Percentiles rank a stretch among this genome's conserved stretches.
phyloP scores from a whole-genome alignment of 2,113 vertebrate genomes.

The Bolborhynchus lineola region DNA sequence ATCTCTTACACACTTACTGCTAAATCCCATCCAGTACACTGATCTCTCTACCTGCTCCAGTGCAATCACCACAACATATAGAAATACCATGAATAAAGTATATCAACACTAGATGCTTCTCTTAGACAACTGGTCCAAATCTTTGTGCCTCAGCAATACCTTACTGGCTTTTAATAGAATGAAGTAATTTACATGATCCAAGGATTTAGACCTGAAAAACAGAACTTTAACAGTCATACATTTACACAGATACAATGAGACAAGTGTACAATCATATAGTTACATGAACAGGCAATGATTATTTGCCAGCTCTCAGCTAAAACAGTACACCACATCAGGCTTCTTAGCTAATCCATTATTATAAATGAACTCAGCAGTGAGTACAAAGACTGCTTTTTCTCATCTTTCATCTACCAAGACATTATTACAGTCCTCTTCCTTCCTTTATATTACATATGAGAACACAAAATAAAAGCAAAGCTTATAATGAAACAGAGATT shows the following conservation, averaged over 20 bases:
- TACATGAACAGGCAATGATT: background rate
- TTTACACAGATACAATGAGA: background rate
- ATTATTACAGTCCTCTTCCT: background rate
- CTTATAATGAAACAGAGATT: background rate
- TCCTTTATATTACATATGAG: background rate
- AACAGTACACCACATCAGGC: background rate
- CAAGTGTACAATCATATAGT: fast-evolving
- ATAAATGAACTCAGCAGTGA: background rate
- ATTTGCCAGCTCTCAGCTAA: background rate
- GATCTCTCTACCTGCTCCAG: background rate
- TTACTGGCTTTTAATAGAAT: background rate
- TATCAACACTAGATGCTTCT: background rate
- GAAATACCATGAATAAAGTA: background rate
- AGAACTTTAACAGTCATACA: background rate
- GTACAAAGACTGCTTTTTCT: background rate
- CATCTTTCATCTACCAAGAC: background rate
- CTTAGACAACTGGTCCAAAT: background rate
- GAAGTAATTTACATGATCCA: background rate
- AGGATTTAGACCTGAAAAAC: background rate
- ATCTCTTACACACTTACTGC: background rate
- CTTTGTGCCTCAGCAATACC: background rate
- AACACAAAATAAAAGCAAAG: background rate
- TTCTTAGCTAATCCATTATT: background rate
- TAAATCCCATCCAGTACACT: background rate
- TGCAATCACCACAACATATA: background rate